Percentiles rank a stretch among this genome's conserved stretches.
phyloP scores from a whole-genome alignment of 2,888 invertebrate genomes.

The Chrysolina oricalcia region DNA sequence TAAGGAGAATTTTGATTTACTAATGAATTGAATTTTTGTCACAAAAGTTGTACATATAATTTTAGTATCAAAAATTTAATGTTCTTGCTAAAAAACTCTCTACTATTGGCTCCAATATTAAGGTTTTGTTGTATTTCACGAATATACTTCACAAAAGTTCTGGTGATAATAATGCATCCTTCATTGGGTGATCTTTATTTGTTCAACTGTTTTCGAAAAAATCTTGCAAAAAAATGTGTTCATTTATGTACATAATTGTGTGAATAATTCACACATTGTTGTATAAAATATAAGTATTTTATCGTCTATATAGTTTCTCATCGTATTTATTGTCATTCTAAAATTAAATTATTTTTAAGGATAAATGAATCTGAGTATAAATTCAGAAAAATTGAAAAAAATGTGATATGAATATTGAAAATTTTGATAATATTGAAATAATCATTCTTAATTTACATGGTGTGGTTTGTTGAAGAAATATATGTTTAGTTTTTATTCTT shows the following conservation, averaged over 20 bases:
- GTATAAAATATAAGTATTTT: slow-evolving; percentile 40
- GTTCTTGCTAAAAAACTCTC: background rate
- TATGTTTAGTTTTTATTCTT: background rate
- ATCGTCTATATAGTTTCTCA: slow-evolving; percentile 37
- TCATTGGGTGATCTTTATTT: background rate
- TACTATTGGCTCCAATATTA: background rate
- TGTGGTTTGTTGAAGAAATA: slow-evolving; percentile 46
- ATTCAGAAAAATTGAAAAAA: slow-evolving; percentile 45
- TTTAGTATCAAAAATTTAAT: slow-evolving; percentile 6
- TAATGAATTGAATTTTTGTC: background rate
- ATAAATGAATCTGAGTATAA: slow-evolving; percentile 41
- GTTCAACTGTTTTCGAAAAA: slow-evolving; percentile 24
- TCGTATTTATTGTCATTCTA: slow-evolving; percentile 47
- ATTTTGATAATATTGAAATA: slow-evolving; percentile 36
- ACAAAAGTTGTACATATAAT: background rate
- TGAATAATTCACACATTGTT: slow-evolving; percentile 41
- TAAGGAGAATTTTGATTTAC: background rate
- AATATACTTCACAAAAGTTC: too few species aligned
- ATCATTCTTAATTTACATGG: slow-evolving; percentile 45
- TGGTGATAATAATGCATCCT: background rate
- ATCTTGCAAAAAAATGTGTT: slow-evolving; percentile 41
- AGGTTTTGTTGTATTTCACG: background rate
- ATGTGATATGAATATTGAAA: slow-evolving; percentile 49
- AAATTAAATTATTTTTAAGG: slow-evolving; percentile 39
- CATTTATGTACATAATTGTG: slow-evolving; percentile 42